Conservation (phyloP, 2,797 vertebrate genomes). For the Gadopsis bispinosus region DNA sequence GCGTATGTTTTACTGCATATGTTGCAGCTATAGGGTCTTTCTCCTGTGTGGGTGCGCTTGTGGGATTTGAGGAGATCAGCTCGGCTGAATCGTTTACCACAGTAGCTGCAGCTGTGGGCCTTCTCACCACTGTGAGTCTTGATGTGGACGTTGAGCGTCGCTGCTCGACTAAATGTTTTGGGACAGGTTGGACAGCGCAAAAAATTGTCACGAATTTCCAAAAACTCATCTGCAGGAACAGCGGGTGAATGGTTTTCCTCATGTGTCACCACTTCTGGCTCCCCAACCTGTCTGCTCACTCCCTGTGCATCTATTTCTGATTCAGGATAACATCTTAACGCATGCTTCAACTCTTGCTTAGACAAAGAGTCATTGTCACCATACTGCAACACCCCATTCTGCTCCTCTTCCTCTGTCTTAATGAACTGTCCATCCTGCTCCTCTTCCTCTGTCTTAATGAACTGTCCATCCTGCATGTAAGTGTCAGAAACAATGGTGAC, state of each 20-base stretch:
- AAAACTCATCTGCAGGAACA: conserved; percentile 17
- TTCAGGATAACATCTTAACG: conserved; percentile 39
- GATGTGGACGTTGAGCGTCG: conserved; percentile 76
- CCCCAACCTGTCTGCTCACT: neutral
- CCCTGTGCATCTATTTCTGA: conserved; percentile 4
- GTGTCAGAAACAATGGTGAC: conserved; percentile 67
- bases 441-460: conserved; percentile 60
- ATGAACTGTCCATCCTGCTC: conserved; percentile 44
- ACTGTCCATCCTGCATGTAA: conserved; percentile 53
- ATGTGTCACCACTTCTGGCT: conserved; percentile 5
- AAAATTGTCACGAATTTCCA: conserved; percentile 47
- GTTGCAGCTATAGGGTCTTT: conserved; percentile 84
- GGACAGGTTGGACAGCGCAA: conserved; percentile 74
- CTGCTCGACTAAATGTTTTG: conserved; percentile 72
- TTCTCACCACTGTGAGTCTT: conserved; percentile 82
- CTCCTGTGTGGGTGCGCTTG: conserved; percentile 87
- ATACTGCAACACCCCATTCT: conserved; percentile 16
- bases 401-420: conserved; percentile 59
- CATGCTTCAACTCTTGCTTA: conserved; percentile 34
- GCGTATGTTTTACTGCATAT: conserved; percentile 85
- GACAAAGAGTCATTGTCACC: conserved; percentile 14
- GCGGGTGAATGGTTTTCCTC: conserved; percentile 9
- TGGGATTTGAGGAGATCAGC: conserved; percentile 86
- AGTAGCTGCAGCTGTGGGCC: conserved; percentile 82
- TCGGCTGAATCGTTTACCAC: conserved; percentile 84